Conservation (phyloP, 1,140 invertebrate species). For the Drosophila ambigua region DNA sequence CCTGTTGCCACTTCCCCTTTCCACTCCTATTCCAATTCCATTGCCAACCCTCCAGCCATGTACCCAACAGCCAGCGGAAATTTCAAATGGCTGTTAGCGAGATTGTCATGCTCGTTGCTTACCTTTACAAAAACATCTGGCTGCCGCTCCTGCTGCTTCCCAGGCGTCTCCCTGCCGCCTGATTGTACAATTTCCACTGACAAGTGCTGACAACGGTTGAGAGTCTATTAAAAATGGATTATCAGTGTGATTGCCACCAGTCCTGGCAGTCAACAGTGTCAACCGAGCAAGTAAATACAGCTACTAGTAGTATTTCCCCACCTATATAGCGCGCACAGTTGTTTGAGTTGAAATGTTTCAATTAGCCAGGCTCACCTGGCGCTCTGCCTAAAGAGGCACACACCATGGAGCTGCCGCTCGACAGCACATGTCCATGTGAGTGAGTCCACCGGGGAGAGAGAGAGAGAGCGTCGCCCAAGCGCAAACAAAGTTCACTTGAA, state of each 20-base stretch:
- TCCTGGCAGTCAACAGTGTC: conserved; percentile 24
- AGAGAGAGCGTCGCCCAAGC: too few relatives aligned
- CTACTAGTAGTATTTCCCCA: conserved; percentile 3
- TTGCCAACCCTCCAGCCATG: too few relatives aligned
- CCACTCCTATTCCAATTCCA: neutral
- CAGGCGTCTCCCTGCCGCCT: conserved; percentile 23
- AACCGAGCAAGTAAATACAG: neutral
- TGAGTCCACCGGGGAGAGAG: too few relatives aligned
- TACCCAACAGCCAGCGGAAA: conserved; percentile 11
- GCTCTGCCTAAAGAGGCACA: conserved; percentile 12
- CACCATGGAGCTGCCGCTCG: neutral
- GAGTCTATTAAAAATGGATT: conserved; percentile 69
- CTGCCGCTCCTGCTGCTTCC: neutral
- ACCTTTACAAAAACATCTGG: conserved; percentile 38
- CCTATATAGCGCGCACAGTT: conserved; percentile 10
- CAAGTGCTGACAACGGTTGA: conserved; percentile 57
- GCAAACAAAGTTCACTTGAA: too few relatives aligned
- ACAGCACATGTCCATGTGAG: too few relatives aligned
- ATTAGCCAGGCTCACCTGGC: conserved; percentile 20
- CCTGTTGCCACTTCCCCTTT: conserved; percentile 7
- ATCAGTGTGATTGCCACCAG: conserved; percentile 46
- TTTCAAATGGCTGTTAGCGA: conserved; percentile 27
- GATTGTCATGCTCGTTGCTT: conserved; percentile 29
- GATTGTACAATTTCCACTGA: conserved; percentile 59
- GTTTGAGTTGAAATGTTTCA: conserved; percentile 47